These are phyloP conservation scores for Drosophila simulans DNA, from an alignment of 1,140 invertebrate species.

Conservation along the genomic window DNA sequence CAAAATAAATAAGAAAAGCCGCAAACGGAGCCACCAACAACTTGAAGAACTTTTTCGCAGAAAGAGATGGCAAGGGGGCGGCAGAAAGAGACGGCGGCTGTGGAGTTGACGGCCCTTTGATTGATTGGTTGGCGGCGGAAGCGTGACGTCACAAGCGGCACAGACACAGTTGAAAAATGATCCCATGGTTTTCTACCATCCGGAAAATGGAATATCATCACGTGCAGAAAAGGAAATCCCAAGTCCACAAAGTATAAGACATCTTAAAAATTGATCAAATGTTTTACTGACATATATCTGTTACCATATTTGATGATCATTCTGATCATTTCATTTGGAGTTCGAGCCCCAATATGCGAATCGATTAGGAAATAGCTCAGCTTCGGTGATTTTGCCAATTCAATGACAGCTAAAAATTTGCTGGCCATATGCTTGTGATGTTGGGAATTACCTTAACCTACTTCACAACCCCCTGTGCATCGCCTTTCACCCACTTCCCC, in stretches of 20 bases:
- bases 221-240: neutral
- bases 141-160: conserved; percentile 27
- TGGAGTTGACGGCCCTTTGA: conserved; percentile 59
- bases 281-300: neutral
- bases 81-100: conserved; percentile 1
- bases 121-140: conserved; percentile 71
- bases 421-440: conserved; percentile 16
- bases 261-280: no score
- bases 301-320: no score
- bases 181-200: neutral
- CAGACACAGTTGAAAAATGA: conserved; percentile 2
- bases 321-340: no score
- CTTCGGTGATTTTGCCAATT: neutral
- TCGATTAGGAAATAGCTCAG: neutral
- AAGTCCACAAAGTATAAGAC: neutral
- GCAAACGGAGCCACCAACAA: conserved; percentile 27
- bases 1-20: conserved; percentile 76
- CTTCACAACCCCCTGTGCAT: conserved; percentile 15
- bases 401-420: conserved; percentile 3
- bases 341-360: no score
- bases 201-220: neutral
- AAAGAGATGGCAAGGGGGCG: neutral
- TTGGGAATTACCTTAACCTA: conserved; percentile 45
- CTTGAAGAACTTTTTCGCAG: neutral
- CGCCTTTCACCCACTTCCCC: conserved; percentile 4